A percentile compares a stretch with the other conserved stretches of the same genome.
Evolutionary conservation across 1,140 invertebrate genomes (phyloP).

Genomic region (Vollenhovia emeryi): DNA sequence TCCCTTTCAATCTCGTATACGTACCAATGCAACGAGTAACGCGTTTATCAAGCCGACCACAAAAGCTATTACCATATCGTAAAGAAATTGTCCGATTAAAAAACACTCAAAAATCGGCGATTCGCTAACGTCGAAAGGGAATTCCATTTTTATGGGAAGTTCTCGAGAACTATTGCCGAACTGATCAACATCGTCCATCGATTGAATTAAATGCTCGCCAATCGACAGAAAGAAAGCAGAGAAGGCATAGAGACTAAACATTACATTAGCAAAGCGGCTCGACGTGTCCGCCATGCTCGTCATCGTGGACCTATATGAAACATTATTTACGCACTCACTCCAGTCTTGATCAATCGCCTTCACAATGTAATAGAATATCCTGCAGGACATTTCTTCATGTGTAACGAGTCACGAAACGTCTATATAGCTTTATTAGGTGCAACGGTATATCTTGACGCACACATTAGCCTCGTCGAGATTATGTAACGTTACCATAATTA

Average conservation of each 20-base stretch:
- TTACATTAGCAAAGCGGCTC: constrained; percentile 10
- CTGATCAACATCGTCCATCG: not conserved
- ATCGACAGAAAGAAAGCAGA: constrained; percentile 29
- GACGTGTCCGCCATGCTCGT: constrained; percentile 3
- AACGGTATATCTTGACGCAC: not conserved
- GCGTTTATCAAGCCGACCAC: constrained; percentile 24
- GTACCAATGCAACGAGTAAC: constrained; percentile 56
- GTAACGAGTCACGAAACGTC: not conserved
- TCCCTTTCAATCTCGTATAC: not conserved
- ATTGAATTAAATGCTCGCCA: constrained; percentile 17
- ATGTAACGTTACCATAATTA: not conserved
- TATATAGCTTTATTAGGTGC: not conserved
- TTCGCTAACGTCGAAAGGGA: constrained; percentile 45
- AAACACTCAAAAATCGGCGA: constrained; percentile 52
- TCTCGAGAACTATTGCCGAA: constrained; percentile 18
- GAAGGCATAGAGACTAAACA: not conserved
- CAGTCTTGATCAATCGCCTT: constrained; percentile 16
- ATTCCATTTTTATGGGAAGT: constrained; percentile 62
- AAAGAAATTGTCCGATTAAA: constrained; percentile 41
- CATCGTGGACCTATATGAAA: constrained; percentile 17
- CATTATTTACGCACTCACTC: constrained; percentile 8
- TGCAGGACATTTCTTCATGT: not conserved
- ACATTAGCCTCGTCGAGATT: not conserved
- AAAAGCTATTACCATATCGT: constrained; percentile 21
- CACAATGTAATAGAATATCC: constrained; percentile 35